Base-by-base conservation (phyloP, 2,888 invertebrate genomes). In the Frankliniella fusca region DNA sequence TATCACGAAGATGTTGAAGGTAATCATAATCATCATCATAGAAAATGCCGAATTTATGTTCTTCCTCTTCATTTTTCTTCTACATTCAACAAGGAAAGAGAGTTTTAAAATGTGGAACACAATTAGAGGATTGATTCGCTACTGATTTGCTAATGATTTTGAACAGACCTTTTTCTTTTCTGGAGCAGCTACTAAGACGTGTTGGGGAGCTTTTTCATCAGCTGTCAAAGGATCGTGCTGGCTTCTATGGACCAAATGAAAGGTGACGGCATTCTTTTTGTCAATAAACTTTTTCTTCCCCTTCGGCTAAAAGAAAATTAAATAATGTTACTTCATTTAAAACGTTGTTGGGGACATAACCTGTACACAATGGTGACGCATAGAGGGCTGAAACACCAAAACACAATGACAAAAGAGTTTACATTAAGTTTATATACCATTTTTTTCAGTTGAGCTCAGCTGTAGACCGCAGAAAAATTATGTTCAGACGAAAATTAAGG, bases 1-100 rank as follows among this genome's bases (percentile, higher is more conserved):
- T 84, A 84, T 93, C 93, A 85, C 92, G 92, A 83, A 99, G 90
- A 90, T 99, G 97, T 88, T 98, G 96, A 84, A 98, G 88, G 87
- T 99, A 99, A 87, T 99, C 93, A 88, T 97, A 98, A 85, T 97
- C 96, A 88, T 99, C 98, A 86, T 98, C 97, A 88, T 93, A 98
- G 87, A 93, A 96, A 83, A 99, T 93, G 0, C 98, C 98, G 90
- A 92, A 97, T 87, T 97, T 96, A 23, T 91, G 89, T 86, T 94
- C 94, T 85, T 95, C 93, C 84, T 94, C 93, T 84, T 82, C 80
- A 27, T 81, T 49, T 84, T 84, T 81, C 83, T 82, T 81, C 83
- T 82, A n/a, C 48, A 81, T 85, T 87, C 85, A 49, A 85, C 84
- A 81, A 80, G 81, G 80, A 83, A 61, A 15, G 3, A 70, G 84